Evolutionary conservation across 2,113 vertebrate genomes (phyloP), one percentile per base, ranked within the genome.

Genomic region (Phylloscopus trochiloides): DNA sequence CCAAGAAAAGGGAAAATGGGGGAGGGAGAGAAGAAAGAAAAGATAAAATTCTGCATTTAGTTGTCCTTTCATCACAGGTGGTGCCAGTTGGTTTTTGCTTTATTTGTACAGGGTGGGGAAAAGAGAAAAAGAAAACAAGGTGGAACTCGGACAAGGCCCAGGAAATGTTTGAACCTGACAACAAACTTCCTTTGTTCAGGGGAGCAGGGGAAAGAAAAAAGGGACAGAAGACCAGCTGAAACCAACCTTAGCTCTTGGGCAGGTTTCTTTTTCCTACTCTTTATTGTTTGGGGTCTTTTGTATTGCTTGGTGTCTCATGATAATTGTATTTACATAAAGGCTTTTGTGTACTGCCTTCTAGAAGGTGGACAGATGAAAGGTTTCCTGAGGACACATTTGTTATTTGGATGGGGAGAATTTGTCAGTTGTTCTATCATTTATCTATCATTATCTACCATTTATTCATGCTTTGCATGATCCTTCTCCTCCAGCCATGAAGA

Each of bases 21-120:
- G 94, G 95, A 79, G 65, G 66, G 59, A 90, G 96, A 97, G 97
- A 96, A 95, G 94, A 95, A 95, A 95, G 95, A 97, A 96, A 97
- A 96, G 95, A 97, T 96, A 97, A 97, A 98, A 97, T 98, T 98
- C 93, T 97, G 90, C 97, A 96, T 98, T 97, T 97, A 89, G 97
- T 96, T 97, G 93, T 97, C 97, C 97, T 98, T 98, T 97, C 95
- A 97, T 95, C 94, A 94, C 97, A 97, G 97, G 94, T 97, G 38
- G 96, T 97, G 97, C 98, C 97, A 97, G 97, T 94, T 97, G 92
- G 77, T 47, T 95, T 97, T 97, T 68, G 89, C 96, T 97, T 97
- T 98, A 97, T 98, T 98, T 98, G 98, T 98, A 97, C 96, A 98
- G 97, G 98, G 98, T 97, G 98, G 98, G 97, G 98, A 97, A 95